Evolutionary conservation across 2,888 invertebrate genomes (phyloP), one percentile per base, ranked within the genome.

Genomic region (Leistus spinibarbis): DNA sequence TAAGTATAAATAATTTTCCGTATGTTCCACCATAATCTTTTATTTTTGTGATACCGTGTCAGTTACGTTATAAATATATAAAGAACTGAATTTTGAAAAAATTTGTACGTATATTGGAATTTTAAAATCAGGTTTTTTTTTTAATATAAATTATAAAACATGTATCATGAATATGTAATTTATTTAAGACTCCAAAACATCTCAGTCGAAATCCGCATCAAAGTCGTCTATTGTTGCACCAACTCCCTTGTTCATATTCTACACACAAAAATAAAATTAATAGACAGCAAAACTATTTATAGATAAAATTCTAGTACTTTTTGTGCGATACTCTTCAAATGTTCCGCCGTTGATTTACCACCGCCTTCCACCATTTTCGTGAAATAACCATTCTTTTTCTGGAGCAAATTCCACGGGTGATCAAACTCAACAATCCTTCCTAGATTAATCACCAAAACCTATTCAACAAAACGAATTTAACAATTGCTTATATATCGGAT

Each of bases 361-460:
- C 91, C 92, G 85, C 91, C 90, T 57, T 89, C 87, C 13, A 92
- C 90, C 90, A 92, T 90, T 65, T 84, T 86, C 62, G 86, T 86
- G 69, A 92, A 87, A 54, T 86, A 81, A 17, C 91, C 89, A 23
- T 84, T 85, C 53, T 86, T 79, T 76, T 87, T 88, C 84, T 89
- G 87, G 78, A 92, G 84, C 78, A 92, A 82, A 1, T 86, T 80
- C 83, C 91, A 87, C 0, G 95, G 95, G 79, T 91, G 90, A 77
- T 92, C 93, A 84, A 91, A 93, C 86, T 95, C 94, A 70, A 91
- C 89, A 81, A 91, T 88, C 68, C 84, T 86, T 0, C 95, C 95
- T 40, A 92, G 91, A 82, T 94, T 93, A 89, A 95, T 90, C 16
- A 95, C 94, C 79, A 95, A 82, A 74, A 95, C 91, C 87, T 89